A percentile compares a stretch with the other conserved stretches of the same genome.
phyloP scores from a whole-genome alignment of 2,113 vertebrate genomes.

The Sylvia atricapilla region DNA sequence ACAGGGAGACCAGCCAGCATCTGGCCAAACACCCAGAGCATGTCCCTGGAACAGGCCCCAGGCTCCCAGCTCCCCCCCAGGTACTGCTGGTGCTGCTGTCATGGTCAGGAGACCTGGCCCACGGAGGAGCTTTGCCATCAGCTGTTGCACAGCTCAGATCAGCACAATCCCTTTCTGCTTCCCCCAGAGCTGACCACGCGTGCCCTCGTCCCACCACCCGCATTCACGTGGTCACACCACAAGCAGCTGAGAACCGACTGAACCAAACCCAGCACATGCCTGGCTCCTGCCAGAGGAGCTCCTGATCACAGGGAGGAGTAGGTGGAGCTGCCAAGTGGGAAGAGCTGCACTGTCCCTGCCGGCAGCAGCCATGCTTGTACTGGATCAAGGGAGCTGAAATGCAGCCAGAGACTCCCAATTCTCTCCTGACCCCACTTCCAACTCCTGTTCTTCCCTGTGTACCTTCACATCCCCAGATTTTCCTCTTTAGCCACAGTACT shows the following conservation, averaged over 20 bases:
- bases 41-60: not conserved
- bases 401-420: not conserved
- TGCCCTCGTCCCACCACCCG: fast-evolving
- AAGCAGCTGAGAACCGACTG: not conserved
- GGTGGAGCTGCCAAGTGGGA: not conserved
- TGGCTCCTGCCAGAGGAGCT: not conserved
- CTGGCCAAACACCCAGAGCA: fast-evolving
- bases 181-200: fast-evolving
- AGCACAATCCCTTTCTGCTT: fast-evolving
- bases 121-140: no score
- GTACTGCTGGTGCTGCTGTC: not conserved
- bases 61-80: not conserved
- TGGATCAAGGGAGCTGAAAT: not conserved
- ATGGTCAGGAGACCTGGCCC: fast-evolving
- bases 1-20: fast-evolving
- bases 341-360: not conserved
- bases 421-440: not conserved
- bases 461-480: not conserved
- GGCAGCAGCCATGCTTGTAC: not conserved
- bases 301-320: not conserved
- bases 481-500: not conserved
- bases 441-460: not conserved
- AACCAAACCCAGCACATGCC: fast-evolving
- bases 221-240: fast-evolving
- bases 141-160: not conserved